Conservation (phyloP, 2,888 invertebrate species). For the Apocheima hispidaria region DNA sequence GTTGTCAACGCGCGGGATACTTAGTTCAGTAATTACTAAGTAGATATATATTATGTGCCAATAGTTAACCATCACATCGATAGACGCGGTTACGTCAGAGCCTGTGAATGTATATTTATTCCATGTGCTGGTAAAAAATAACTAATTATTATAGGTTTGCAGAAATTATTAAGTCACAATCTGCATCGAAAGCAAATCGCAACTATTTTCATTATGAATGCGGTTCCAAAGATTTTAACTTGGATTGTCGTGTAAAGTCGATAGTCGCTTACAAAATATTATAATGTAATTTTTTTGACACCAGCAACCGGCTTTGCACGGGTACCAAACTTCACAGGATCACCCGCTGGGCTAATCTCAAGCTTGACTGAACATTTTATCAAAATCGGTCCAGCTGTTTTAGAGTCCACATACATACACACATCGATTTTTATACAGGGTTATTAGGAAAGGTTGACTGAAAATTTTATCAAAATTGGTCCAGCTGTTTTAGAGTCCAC, state of each 20-base stretch:
- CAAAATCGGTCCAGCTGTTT: too few relatives aligned
- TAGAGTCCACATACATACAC: too few relatives aligned
- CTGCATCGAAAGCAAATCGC: neutral
- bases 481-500: too few relatives aligned
- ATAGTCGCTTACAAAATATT: neutral
- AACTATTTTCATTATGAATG: neutral
- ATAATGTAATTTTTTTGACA: too few relatives aligned
- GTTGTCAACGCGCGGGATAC: constrained; percentile 20
- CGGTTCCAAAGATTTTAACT: too few relatives aligned
- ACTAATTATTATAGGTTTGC: neutral
- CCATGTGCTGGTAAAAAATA: neutral
- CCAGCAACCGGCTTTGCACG: too few relatives aligned
- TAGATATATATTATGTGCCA: constrained; percentile 1
- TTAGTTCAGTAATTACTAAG: constrained; percentile 7
- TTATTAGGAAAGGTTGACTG: too few relatives aligned
- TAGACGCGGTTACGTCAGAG: neutral
- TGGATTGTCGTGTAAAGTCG: neutral
- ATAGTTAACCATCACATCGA: constrained; percentile 16
- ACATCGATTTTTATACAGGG: too few relatives aligned
- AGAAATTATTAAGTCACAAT: neutral
- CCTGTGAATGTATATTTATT: neutral
- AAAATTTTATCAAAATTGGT: too few relatives aligned
- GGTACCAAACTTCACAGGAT: too few relatives aligned
- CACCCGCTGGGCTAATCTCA: too few relatives aligned
- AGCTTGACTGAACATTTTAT: too few relatives aligned